phyloP scores from a whole-genome alignment of 2,888 invertebrate genomes.

The Catonia carolina region DNA sequence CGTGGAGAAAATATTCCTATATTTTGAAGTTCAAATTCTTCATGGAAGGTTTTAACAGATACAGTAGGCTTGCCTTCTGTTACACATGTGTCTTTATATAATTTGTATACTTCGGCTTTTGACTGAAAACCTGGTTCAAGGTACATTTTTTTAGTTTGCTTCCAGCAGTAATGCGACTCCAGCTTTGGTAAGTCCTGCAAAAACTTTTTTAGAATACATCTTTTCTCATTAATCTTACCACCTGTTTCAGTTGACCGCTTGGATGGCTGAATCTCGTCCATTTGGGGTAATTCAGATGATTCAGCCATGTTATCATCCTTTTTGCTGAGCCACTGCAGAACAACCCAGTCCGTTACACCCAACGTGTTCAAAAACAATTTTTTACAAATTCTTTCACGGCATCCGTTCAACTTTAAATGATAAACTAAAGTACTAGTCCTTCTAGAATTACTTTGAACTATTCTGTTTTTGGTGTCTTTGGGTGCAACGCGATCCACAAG shows the following conservation, averaged over 20 bases:
- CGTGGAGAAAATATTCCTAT: not conserved
- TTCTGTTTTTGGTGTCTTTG: too few species aligned
- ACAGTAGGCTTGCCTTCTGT: not conserved
- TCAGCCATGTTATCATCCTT: too few species aligned
- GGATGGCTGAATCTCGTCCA: not conserved
- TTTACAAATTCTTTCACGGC: not conserved
- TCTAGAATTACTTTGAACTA: too few species aligned
- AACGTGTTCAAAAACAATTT: constrained; percentile 7
- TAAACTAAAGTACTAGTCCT: too few species aligned
- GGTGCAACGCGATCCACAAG: too few species aligned
- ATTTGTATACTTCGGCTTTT: constrained; percentile 12
- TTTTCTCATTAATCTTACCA: constrained; percentile 1
- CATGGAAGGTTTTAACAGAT: not conserved
- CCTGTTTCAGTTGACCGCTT: constrained; percentile 2
- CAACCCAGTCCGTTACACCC: not conserved
- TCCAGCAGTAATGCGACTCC: constrained; percentile 13
- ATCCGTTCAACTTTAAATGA: not conserved
- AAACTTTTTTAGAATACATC: not conserved
- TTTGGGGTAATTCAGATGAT: not conserved
- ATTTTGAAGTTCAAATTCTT: constrained; percentile 1
- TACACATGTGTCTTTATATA: constrained; percentile 1
- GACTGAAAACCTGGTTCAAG: constrained; percentile 12
- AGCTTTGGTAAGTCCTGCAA: constrained; percentile 18
- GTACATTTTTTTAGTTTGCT: constrained; percentile 13
- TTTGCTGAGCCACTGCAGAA: not conserved